These are phyloP conservation scores for Leptopilina syphax DNA, from an alignment of 2,888 invertebrate species.

Conservation along the genomic window DNA sequence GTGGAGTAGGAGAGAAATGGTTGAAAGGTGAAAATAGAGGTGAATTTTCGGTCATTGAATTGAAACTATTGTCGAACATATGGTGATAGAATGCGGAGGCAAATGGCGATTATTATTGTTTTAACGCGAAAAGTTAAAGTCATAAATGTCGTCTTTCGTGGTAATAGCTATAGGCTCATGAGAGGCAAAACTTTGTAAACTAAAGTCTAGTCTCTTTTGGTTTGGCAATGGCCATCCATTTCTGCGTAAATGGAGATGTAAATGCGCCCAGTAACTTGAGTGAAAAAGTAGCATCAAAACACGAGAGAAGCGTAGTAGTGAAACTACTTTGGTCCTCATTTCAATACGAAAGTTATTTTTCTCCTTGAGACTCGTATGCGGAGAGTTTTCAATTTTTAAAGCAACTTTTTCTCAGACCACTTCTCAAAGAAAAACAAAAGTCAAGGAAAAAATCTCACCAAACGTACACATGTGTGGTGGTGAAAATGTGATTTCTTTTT, in stretches of 20 bases:
- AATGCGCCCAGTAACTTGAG: slow-evolving; percentile 46
- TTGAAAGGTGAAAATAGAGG: background rate
- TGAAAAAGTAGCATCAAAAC: slow-evolving; percentile 15
- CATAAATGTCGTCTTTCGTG: slow-evolving; percentile 32
- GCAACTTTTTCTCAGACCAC: background rate
- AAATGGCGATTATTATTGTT: slow-evolving; percentile 48
- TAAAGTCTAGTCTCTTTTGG: slow-evolving; percentile 42
- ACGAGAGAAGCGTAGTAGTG: background rate
- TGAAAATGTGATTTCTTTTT: background rate
- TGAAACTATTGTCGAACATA: slow-evolving; percentile 30
- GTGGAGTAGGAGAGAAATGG: too few species aligned
- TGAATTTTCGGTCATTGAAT: slow-evolving; percentile 14
- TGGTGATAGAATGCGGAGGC: slow-evolving; percentile 23
- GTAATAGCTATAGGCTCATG: slow-evolving; percentile 18
- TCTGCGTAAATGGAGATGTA: slow-evolving; percentile 56
- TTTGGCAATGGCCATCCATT: slow-evolving; percentile 52
- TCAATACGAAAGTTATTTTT: slow-evolving; percentile 35
- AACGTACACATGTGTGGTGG: background rate
- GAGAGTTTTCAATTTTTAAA: slow-evolving; percentile 27
- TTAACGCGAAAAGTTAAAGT: slow-evolving; percentile 44
- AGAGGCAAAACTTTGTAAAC: slow-evolving; percentile 48
- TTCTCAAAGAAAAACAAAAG: slow-evolving; percentile 16
- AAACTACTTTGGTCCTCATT: slow-evolving; percentile 33
- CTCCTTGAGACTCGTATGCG: slow-evolving; percentile 28
- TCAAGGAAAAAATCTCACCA: too few species aligned